Evolutionary conservation across 2,888 invertebrate genomes (phyloP).

Genomic region (Itoplectis maculator): DNA sequence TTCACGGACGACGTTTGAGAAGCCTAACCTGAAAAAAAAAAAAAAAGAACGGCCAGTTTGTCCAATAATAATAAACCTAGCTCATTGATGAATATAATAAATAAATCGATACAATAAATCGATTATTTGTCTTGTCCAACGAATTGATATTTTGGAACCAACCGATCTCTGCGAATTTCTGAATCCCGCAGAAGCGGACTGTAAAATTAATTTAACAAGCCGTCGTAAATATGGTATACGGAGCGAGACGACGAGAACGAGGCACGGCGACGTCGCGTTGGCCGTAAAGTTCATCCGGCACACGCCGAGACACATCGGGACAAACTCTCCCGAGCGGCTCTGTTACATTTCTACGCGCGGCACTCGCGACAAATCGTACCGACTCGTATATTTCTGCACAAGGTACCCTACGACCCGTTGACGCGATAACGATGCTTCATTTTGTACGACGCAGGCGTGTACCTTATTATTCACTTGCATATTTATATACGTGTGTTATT

Average conservation of each 20-base stretch:
- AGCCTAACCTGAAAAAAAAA: no score
- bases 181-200: not conserved
- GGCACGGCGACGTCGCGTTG: not conserved
- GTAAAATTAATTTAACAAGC: conserved; percentile 50
- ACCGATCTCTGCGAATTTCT: not conserved
- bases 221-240: conserved; percentile 16
- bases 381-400: conserved; percentile 29
- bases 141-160: no score
- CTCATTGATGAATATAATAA: no score
- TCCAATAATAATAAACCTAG: no score
- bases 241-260: conserved; percentile 10
- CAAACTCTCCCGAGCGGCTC: conserved; percentile 20
- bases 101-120: no score
- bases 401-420: conserved; percentile 32
- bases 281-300: conserved; percentile 44
- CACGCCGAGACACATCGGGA: conserved; percentile 37
- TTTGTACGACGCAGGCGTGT: conserved; percentile 17
- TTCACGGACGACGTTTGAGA: not conserved
- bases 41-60: no score
- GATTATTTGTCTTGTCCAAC: no score
- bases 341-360: not conserved
- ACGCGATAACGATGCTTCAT: conserved; percentile 57
- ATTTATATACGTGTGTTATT: conserved; percentile 12
- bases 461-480: not conserved
- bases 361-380: conserved; percentile 23